These are phyloP conservation scores for Archips crataeganus DNA, from an alignment of 2,888 invertebrate species.

Conservation along the genomic window DNA sequence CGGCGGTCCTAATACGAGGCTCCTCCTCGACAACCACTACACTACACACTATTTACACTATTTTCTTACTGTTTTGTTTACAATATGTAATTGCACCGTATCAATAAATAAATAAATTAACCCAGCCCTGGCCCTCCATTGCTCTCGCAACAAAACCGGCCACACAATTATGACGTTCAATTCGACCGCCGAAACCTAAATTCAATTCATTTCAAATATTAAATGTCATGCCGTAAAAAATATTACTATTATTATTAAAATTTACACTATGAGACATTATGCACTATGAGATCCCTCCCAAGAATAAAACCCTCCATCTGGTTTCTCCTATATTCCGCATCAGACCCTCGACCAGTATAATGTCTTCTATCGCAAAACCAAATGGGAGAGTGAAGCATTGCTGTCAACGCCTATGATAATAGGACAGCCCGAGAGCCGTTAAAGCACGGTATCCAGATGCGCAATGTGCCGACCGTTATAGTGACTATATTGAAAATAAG, in stretches of 20 bases:
- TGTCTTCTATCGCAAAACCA: constrained; percentile 46
- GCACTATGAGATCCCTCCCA: constrained; percentile 13
- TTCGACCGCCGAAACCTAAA: constrained; percentile 57
- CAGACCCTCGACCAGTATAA: constrained; percentile 39
- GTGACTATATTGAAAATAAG: constrained; percentile 44
- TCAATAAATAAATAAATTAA: too few species aligned
- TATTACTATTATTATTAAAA: too few species aligned
- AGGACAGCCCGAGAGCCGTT: not conserved
- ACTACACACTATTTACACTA: too few species aligned
- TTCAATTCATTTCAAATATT: too few species aligned
- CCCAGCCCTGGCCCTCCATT: constrained; percentile 51
- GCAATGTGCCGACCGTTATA: constrained; percentile 22
- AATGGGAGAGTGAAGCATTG: constrained; percentile 51
- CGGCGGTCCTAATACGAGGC: constrained; percentile 47
- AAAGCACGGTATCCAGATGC: constrained; percentile 43
- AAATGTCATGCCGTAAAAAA: too few species aligned
- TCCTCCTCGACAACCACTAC: constrained; percentile 51
- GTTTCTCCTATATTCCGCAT: constrained; percentile 20
- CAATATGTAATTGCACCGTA: too few species aligned
- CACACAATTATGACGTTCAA: constrained; percentile 56
- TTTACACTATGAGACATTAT: too few species aligned
- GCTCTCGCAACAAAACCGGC: constrained; percentile 44
- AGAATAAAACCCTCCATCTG: constrained; percentile 43
- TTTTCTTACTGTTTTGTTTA: too few species aligned
- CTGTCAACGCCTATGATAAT: constrained; percentile 46